phyloP scores from a whole-genome alignment of 2,113 vertebrate genomes.

The Eptesicus fuscus region DNA sequence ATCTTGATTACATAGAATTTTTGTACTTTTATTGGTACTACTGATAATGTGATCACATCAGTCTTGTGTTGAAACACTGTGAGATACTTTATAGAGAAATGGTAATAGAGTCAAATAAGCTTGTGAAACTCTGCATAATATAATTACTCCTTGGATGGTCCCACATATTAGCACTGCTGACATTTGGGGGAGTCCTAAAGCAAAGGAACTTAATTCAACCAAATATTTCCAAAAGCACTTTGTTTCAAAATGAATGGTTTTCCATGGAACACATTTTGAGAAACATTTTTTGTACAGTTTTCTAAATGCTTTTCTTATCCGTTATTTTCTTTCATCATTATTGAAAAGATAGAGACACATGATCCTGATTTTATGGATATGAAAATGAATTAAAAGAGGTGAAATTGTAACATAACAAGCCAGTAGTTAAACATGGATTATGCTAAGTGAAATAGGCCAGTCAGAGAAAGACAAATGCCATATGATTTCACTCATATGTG shows the following conservation, averaged over 20 bases:
- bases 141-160: neutral
- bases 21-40: neutral
- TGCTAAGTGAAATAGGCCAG: neutral
- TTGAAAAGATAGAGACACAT: neutral
- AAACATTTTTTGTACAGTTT: neutral
- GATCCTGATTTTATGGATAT: neutral
- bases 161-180: neutral
- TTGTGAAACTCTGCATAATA: neutral
- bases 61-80: neutral
- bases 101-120: neutral
- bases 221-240: neutral
- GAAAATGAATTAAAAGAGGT: neutral
- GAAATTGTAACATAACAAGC: neutral
- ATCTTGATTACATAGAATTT: neutral
- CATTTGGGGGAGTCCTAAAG: neutral
- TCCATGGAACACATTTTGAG: neutral
- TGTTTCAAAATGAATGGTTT: conserved; percentile 15
- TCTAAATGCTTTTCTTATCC: neutral
- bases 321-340: neutral
- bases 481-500: neutral
- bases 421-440: neutral
- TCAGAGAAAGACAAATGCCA: neutral
- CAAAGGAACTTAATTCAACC: neutral
- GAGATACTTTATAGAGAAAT: neutral
- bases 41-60: neutral